Base-by-base conservation (phyloP, 2,797 vertebrate species). In the Lithobates sylvaticus region DNA sequence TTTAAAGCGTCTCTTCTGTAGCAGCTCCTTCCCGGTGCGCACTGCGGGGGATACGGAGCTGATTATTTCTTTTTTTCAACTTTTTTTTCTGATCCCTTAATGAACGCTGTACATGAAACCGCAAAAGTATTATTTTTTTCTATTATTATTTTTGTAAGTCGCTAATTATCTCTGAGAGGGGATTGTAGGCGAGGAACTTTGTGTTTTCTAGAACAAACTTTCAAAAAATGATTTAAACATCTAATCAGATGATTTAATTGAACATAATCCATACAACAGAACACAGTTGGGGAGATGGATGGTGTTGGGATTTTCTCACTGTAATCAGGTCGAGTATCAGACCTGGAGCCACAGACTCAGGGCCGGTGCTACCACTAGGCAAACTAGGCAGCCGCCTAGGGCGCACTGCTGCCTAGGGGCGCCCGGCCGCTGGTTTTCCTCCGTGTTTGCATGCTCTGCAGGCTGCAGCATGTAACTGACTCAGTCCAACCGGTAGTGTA, bases 51-150 rank as follows among this genome's bases (percentile, higher is more conserved):
- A 29, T 18, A 83, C 67, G 65, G 64, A 18, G 47, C 39, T 65
- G 81, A 75, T 75, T 83, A 83, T 83, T 68, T 83, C 34, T 83
- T 76, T 83, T 83, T 83, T 81, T n/a, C 27, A 9, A 29, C 16
- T 16, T 10, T 32, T 83, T 78, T 5, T 18, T 34, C 10, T 7
- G 1, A n/a, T 26, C 61, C 61, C n/a, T 12, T 75, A 32, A 65
- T 83, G 10, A 83, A 74, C 23, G 10, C 42, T 81, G 68, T 44
- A 36, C 71, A 75, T 75, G 72, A 68, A 82, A 67, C 50, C 13
- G 34, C 12, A 50, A 83, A 83, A 83, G 50, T 83, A 7, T 83
- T 73, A n/a, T 73, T 39, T 3, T 39, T 39, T n/a, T 47, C 1
- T 21, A 65, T 39, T 42, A 39, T 42, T 42, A 58, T 39, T 72